These are phyloP conservation scores for Enteromius treurensis DNA, from an alignment of 2,797 vertebrate species.

Conservation along the genomic window DNA sequence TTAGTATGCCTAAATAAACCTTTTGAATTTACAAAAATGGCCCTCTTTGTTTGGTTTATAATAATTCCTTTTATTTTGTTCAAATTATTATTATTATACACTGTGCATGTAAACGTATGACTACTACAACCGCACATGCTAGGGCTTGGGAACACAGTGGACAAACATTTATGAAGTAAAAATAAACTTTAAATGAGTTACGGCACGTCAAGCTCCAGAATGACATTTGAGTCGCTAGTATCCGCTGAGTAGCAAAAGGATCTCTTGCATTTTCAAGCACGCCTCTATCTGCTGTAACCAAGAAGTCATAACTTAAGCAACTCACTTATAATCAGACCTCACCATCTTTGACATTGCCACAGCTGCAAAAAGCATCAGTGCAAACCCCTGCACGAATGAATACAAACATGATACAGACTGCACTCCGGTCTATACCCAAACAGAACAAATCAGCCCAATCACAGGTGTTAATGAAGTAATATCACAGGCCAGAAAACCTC, in stretches of 20 bases:
- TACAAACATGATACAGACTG: neutral
- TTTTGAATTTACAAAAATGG: neutral
- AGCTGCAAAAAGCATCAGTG: slow-evolving; percentile 33
- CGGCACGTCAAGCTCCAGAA: neutral
- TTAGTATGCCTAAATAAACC: neutral
- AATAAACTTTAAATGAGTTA: slow-evolving; percentile 50
- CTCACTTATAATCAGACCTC: neutral
- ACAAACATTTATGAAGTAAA: slow-evolving; percentile 45
- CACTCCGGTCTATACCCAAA: slow-evolving; percentile 2
- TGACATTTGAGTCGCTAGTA: slow-evolving; percentile 45
- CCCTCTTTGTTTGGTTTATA: no score
- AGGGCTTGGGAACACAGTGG: neutral
- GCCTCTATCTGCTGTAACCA: neutral
- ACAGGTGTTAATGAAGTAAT: slow-evolving; percentile 8
- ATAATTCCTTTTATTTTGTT: neutral
- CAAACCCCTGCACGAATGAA: neutral
- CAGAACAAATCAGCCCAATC: neutral
- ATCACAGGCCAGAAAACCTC: slow-evolving; percentile 52
- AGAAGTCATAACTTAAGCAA: slow-evolving; percentile 13
- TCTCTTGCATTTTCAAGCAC: neutral
- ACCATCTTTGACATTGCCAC: slow-evolving; percentile 6
- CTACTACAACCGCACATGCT: no score
- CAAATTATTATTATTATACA: neutral
- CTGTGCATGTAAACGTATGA: neutral
- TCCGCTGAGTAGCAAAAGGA: slow-evolving; percentile 46